Conservation (phyloP, 2,888 invertebrate species). For the Cybosia mesomella region DNA sequence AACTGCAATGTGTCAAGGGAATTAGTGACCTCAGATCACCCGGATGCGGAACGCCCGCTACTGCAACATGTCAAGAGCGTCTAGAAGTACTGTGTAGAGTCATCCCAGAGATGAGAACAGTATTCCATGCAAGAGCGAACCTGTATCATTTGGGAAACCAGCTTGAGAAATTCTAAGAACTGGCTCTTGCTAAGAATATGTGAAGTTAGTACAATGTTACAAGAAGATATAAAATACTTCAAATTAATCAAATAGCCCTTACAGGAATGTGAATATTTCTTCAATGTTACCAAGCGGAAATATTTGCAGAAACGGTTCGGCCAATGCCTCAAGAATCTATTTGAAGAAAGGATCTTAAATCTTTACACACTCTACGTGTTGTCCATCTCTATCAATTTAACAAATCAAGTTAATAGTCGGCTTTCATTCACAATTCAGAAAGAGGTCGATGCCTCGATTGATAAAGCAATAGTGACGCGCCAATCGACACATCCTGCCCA, state of each 20-base stretch:
- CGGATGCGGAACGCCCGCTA: too few species aligned
- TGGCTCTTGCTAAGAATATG: too few species aligned
- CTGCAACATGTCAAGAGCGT: too few species aligned
- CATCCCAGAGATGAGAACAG: too few species aligned
- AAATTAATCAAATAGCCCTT: background rate
- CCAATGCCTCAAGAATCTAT: background rate
- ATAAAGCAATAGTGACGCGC: slow-evolving; percentile 63
- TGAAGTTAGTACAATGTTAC: too few species aligned
- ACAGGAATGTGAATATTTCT: background rate
- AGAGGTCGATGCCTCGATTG: slow-evolving; percentile 72
- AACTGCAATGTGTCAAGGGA: too few species aligned
- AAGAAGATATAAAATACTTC: background rate
- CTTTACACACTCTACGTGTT: slow-evolving; percentile 12
- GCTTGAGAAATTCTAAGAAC: too few species aligned
- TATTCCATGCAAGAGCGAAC: too few species aligned
- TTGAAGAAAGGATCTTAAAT: background rate
- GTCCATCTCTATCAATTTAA: slow-evolving; percentile 43
- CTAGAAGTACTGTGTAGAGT: too few species aligned
- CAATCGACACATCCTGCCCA: slow-evolving; percentile 71
- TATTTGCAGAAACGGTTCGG: background rate
- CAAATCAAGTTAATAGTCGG: slow-evolving; percentile 45
- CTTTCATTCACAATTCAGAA: slow-evolving; percentile 60
- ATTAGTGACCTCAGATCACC: too few species aligned
- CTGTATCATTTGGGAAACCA: too few species aligned
- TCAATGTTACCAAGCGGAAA: background rate